Evolutionary conservation across 2,797 vertebrate genomes (phyloP), one percentile per base, ranked within the genome.

Genomic region (Liasis olivaceus): DNA sequence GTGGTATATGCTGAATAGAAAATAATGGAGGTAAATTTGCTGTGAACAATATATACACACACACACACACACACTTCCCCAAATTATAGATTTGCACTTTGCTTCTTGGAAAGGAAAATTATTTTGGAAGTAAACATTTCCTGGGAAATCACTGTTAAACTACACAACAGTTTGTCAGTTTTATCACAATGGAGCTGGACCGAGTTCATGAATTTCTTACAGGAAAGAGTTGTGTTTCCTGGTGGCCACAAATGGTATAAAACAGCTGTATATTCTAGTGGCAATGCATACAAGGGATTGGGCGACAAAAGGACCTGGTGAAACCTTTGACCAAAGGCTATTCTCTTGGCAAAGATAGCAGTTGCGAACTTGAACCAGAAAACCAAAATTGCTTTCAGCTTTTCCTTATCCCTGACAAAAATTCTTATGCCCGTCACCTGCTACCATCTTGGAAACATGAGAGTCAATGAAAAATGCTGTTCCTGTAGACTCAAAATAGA

Each of bases 391-490:
- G 0, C 51, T 0, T 1, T 20, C 81, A 63, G 85, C 90, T 9
- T 31, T 85, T 91, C 7, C 85, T 28, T 90, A 89, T 87, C 86
- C 62, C 63, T 87, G 26, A 85, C 85, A 91, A 89, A 91, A 93
- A 88, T 81, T 66, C 17, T 90, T 90, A 77, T 12, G 1, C 42
- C 72, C 54, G 2, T 36, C 92, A 64, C 85, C 85, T 90, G 94
- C 91, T n/a, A 0, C 0, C 11, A 90, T 85, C 85, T 66, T 81
- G 62, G 42, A 54, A 56, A 56, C 26, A 20, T 60, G 1, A 93
- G 89, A 93, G 92, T 92, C 2, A 54, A 56, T 95, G 94, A 84
- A 93, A 91, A 3, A 0, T 63, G 87, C 91, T 88, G 54, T 64
- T 72, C 5, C 94, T 66, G 63, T 9, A 0, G 31, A 90, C 85